Conservation (phyloP, 1,140 invertebrate species). For the Heliconius eleuchia region DNA sequence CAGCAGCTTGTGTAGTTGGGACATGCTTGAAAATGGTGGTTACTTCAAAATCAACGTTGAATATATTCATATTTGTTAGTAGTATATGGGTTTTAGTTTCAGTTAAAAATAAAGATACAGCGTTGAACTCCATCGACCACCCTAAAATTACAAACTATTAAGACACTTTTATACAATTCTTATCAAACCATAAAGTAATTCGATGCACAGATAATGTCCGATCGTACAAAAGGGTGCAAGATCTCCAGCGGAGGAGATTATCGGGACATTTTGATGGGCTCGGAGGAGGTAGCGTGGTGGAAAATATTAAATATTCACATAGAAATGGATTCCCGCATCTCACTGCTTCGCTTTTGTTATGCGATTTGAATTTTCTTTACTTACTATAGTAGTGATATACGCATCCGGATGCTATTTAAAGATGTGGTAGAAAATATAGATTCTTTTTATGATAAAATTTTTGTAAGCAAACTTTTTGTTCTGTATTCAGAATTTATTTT, state of each 20-base stretch:
- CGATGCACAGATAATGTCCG: constrained; percentile 27
- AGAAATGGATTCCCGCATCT: constrained; percentile 48
- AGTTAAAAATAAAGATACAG: background rate
- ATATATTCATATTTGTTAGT: too few species aligned
- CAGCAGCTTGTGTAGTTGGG: too few species aligned
- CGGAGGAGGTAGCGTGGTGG: constrained; percentile 56
- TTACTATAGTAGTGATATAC: background rate
- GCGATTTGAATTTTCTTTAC: constrained; percentile 27
- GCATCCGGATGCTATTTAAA: background rate
- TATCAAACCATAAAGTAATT: constrained; percentile 17
- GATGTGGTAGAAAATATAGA: background rate
- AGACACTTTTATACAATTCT: background rate
- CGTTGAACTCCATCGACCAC: too few species aligned
- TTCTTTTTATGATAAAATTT: too few species aligned
- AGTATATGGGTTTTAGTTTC: too few species aligned
- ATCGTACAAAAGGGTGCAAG: constrained; percentile 23
- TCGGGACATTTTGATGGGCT: constrained; percentile 55
- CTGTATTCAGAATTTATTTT: too few species aligned
- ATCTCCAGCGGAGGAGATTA: constrained; percentile 55
- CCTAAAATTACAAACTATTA: background rate
- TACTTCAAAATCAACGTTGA: too few species aligned
- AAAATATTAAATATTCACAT: constrained; percentile 66
- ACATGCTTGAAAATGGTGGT: too few species aligned
- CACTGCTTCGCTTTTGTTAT: constrained; percentile 33
- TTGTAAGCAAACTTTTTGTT: too few species aligned